These are phyloP conservation scores for Atherinomorus stipes DNA, from an alignment of 2,113 vertebrate species.

Conservation along the genomic window DNA sequence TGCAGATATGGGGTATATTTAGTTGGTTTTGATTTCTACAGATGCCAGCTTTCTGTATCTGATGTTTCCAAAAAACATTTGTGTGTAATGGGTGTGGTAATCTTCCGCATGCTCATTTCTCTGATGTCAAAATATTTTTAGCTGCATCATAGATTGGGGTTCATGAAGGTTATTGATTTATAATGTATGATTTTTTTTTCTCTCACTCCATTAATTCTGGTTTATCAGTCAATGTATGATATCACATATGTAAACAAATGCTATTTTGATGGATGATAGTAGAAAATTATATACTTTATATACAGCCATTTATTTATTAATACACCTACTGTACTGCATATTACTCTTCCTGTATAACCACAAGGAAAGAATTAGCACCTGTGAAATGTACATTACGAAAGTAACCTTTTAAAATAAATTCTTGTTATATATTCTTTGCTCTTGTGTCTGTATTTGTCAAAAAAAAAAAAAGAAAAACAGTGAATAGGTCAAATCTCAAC, in stretches of 20 bases:
- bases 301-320: slow-evolving; percentile 64
- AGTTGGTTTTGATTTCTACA: too few relatives aligned
- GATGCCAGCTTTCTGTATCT: too few relatives aligned
- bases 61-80: too few relatives aligned
- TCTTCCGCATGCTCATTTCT: background rate
- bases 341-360: slow-evolving; percentile 77
- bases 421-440: slow-evolving; percentile 70
- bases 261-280: slow-evolving; percentile 75
- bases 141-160: slow-evolving; percentile 47
- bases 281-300: slow-evolving; percentile 73
- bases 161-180: slow-evolving; percentile 31
- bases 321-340: slow-evolving; percentile 69
- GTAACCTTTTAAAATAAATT: slow-evolving; percentile 84
- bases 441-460: slow-evolving; percentile 39
- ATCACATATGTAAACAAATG: slow-evolving; percentile 57
- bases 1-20: too few relatives aligned
- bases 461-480: background rate
- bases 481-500: slow-evolving; percentile 51
- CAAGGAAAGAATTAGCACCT: slow-evolving; percentile 76
- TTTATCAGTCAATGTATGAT: slow-evolving; percentile 60
- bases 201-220: slow-evolving; percentile 39
- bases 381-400: slow-evolving; percentile 76
- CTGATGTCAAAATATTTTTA: background rate
- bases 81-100: background rate
- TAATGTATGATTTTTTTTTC: slow-evolving; percentile 50